Conservation (phyloP, 2,888 invertebrate species). For the Villa cingulata region DNA sequence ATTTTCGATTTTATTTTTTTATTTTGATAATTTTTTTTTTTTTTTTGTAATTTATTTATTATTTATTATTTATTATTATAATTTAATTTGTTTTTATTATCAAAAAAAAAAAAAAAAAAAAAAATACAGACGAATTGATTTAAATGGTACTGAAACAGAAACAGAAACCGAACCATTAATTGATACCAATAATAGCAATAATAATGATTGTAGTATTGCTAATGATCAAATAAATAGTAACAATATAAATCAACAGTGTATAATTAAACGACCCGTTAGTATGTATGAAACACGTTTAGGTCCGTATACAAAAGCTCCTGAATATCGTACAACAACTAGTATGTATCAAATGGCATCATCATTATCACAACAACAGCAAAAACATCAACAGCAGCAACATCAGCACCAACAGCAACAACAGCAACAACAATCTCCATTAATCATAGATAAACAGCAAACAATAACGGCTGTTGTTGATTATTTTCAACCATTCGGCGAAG, state of each 20-base stretch:
- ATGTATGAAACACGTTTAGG: slow-evolving; percentile 79
- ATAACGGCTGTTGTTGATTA: slow-evolving; percentile 13
- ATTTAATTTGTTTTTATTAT: slow-evolving; percentile 31
- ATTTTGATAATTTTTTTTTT: slow-evolving; percentile 8
- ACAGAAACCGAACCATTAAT: slow-evolving; percentile 11
- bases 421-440: slow-evolving; percentile 11
- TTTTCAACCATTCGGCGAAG: slow-evolving; percentile 29
- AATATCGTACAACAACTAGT: slow-evolving; percentile 32
- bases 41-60: slow-evolving; percentile 8
- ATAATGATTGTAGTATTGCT: neutral
- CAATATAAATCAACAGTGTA: slow-evolving; percentile 24
- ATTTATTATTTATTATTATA: slow-evolving; percentile 10
- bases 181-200: neutral
- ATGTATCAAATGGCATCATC: slow-evolving; percentile 36
- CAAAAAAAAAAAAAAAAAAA: neutral
- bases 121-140: slow-evolving; percentile 30
- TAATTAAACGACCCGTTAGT: slow-evolving; percentile 63
- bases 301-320: slow-evolving; percentile 36
- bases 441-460: slow-evolving; percentile 7
- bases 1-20: slow-evolving; percentile 31
- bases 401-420: slow-evolving; percentile 14
- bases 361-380: slow-evolving; percentile 2
- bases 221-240: neutral
- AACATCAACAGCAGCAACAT: slow-evolving; percentile 12
- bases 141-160: slow-evolving; percentile 29